Conservation (phyloP, 2,797 vertebrate genomes). For the Fundulus diaphanus region DNA sequence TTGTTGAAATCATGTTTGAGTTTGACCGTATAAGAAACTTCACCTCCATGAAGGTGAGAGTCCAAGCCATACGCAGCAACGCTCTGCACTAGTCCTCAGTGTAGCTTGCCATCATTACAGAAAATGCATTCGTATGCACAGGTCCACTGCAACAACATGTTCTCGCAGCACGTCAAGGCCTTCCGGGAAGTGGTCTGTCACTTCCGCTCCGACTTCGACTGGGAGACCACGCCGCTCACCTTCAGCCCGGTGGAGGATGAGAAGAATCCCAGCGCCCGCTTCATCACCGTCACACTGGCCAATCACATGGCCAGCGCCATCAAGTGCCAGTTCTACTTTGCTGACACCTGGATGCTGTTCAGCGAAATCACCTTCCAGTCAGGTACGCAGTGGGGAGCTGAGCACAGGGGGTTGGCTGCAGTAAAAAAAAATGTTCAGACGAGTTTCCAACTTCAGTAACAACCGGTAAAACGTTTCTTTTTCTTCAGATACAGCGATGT, state of each 20-base stretch:
- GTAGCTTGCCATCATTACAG: not conserved
- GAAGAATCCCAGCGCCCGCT: constrained; percentile 90
- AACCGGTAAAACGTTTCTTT: not conserved
- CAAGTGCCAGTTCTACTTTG: constrained; percentile 96
- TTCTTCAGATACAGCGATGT: constrained; percentile 92
- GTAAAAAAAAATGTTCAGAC: not conserved
- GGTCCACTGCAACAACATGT: constrained; percentile 99
- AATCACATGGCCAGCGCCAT: constrained; percentile 97
- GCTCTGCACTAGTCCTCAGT: not conserved
- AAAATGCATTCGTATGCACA: constrained; percentile 47
- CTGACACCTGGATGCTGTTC: constrained; percentile 97
- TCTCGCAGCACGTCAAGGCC: constrained; percentile 88
- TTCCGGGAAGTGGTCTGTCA: constrained; percentile 93
- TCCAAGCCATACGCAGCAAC: not conserved
- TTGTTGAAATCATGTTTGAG: constrained; percentile 95
- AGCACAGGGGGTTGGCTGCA: not conserved
- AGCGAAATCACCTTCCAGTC: constrained; percentile 99
- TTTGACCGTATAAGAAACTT: constrained; percentile 96
- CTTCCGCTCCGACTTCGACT: constrained; percentile 91
- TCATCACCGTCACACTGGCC: constrained; percentile 90
- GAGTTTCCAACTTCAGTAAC: not conserved
- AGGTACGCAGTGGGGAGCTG: constrained; percentile 74
- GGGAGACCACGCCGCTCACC: constrained; percentile 86
- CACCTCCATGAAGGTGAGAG: constrained; percentile 93
- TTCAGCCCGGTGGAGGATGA: constrained; percentile 89